Evolutionary conservation across 1,140 invertebrate species (phyloP).

Genomic region (Plutomurus gul): DNA sequence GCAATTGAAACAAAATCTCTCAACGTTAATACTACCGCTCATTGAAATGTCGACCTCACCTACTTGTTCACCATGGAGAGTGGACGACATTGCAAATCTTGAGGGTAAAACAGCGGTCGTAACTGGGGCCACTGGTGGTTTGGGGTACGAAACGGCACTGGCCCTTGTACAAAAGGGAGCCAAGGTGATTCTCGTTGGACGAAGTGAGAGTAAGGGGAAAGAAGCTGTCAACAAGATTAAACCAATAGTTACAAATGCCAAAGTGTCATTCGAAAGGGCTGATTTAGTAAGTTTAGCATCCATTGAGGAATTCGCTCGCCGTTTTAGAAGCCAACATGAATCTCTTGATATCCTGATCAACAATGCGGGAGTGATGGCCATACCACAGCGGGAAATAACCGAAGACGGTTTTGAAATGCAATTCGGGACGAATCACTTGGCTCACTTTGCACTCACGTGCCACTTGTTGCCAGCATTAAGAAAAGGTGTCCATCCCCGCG

Average conservation of each 20-base stretch:
- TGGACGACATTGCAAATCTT: too few species aligned
- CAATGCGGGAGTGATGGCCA: neutral
- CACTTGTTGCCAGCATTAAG: conserved; percentile 60
- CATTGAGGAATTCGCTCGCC: neutral
- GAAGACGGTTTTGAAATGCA: conserved; percentile 81
- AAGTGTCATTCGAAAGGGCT: neutral
- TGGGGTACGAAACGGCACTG: neutral
- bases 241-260: neutral
- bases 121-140: neutral
- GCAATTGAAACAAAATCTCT: too few species aligned
- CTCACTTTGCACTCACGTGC: conserved; percentile 82
- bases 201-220: too few species aligned
- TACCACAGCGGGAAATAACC: conserved; percentile 49
- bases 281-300: neutral
- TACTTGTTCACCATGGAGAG: too few species aligned
- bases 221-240: neutral
- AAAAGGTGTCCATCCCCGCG: conserved; percentile 56
- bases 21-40: too few species aligned
- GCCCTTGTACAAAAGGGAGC: neutral
- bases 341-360: neutral
- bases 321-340: neutral
- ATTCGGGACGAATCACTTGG: conserved; percentile 76
- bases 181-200: neutral
- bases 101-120: neutral
- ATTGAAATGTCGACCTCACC: too few species aligned